Conservation (phyloP, 2,888 invertebrate genomes). For the Candidula unifasciata region DNA sequence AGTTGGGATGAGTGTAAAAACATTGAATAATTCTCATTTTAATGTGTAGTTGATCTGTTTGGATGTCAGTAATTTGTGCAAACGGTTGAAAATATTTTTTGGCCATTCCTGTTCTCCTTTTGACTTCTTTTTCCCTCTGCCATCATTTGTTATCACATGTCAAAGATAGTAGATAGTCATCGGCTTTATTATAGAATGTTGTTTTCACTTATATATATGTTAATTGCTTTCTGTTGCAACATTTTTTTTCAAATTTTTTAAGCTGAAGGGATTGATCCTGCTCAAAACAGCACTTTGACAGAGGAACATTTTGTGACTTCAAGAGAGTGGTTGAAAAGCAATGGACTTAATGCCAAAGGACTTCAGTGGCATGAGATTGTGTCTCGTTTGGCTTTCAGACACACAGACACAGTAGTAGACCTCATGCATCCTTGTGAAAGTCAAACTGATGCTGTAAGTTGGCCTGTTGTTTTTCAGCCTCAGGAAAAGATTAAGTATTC, state of each 20-base stretch:
- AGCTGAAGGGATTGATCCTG: neutral
- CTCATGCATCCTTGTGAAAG: slow-evolving; percentile 70
- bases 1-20: too few relatives aligned
- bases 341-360: slow-evolving; percentile 74
- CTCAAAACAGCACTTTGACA: slow-evolving; percentile 50
- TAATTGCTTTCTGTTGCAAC: neutral
- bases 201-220: neutral
- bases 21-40: too few relatives aligned
- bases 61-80: too few relatives aligned
- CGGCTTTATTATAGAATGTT: neutral
- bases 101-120: too few relatives aligned
- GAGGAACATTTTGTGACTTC: slow-evolving; percentile 77
- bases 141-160: too few relatives aligned
- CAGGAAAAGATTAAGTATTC: neutral
- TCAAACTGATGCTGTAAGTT: slow-evolving; percentile 76
- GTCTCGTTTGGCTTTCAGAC: slow-evolving; percentile 76
- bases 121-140: too few relatives aligned
- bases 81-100: too few relatives aligned
- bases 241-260: neutral
- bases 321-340: slow-evolving; percentile 74
- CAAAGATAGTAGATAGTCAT: too few relatives aligned
- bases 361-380: slow-evolving; percentile 76
- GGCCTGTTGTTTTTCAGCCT: neutral
- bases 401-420: slow-evolving; percentile 76
- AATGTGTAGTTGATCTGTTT: too few relatives aligned